Evolutionary conservation across 1,140 invertebrate genomes (phyloP), one percentile per base, ranked within the genome.

Genomic region (Akabosia matsudoensis): DNA sequence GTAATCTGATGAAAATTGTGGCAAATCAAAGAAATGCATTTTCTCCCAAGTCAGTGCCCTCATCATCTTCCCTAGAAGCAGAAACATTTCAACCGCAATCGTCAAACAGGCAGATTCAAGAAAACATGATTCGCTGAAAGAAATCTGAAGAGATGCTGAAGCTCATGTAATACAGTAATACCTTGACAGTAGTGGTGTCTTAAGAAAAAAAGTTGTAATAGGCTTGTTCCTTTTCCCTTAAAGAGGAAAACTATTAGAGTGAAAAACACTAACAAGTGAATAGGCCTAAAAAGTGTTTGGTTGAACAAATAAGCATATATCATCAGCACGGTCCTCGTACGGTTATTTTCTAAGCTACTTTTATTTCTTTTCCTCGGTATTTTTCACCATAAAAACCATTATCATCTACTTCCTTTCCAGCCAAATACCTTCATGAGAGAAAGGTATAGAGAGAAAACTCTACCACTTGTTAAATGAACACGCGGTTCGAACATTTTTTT

Each of bases 21-120:
- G 54, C 54, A 56, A 56, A 56, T 56, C 54, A 56, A 56, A 56
- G 54, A 22, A 56, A 56, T 56, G 54, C 54, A 56, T 56, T 56
- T 56, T 56, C 54, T 56, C 24, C 54, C 54, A 56, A 56, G 54
- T 56, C 54, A 56, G 7, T 56, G 54, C 54, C 22, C 7, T 4
- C 10, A 56, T 56, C 10, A 45, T 18, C 37, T 10, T 18, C 22
- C 14, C 37, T 45, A 10, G 18, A 10, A 45, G 37, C 7, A 18
- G 18, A 10, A 10, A 45, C 37, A 45, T 45, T 45, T 7, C 10
- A 7, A 56, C 37, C 37, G 37, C 37, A 10, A 45, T 45, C 37
- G 37, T 45, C 37, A 45, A 18, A 45, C 37, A 45, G 37, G 18
- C 37, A 45, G 37, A 45, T 45, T 45, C 37, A 45, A 45, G 37